These are phyloP conservation scores for Agelastica alni DNA, from an alignment of 2,888 invertebrate genomes.

Conservation along the genomic window DNA sequence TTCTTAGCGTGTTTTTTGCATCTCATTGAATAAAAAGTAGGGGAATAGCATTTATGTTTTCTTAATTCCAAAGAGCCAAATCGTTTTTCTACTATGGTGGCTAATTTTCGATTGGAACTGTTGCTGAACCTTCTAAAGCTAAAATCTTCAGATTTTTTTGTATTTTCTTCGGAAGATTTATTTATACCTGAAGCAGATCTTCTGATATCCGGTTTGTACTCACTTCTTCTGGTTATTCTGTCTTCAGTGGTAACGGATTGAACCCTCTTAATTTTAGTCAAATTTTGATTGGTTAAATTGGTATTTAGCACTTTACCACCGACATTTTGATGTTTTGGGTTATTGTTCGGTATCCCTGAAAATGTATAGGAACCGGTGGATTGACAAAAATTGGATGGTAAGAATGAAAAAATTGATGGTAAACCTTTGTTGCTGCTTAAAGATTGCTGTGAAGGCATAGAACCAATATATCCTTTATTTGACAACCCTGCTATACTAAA, in stretches of 20 bases:
- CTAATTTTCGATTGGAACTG: constrained; percentile 26
- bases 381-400: constrained; percentile 35
- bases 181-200: constrained; percentile 48
- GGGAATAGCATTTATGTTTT: constrained; percentile 54
- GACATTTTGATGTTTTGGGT: background rate
- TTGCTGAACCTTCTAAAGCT: constrained; percentile 18
- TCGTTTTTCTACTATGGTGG: constrained; percentile 43
- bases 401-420: constrained; percentile 39
- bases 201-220: constrained; percentile 46
- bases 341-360: constrained; percentile 24
- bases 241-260: constrained; percentile 7
- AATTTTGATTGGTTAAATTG: background rate
- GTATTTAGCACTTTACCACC: background rate
- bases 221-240: constrained; percentile 46
- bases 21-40: constrained; percentile 56
- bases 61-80: constrained; percentile 52
- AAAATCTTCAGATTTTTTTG: constrained; percentile 16
- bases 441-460: constrained; percentile 21
- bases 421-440: constrained; percentile 16
- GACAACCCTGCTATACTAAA: constrained; percentile 27
- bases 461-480: constrained; percentile 31
- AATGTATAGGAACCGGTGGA: constrained; percentile 31
- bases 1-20: constrained; percentile 56
- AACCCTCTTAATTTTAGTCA: constrained; percentile 1
- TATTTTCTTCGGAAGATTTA: constrained; percentile 11